Percentiles rank a stretch among this genome's conserved stretches.
These are phyloP conservation scores for Anastrepha ludens DNA, from an alignment of 1,140 invertebrate genomes.

Conservation along the genomic window DNA sequence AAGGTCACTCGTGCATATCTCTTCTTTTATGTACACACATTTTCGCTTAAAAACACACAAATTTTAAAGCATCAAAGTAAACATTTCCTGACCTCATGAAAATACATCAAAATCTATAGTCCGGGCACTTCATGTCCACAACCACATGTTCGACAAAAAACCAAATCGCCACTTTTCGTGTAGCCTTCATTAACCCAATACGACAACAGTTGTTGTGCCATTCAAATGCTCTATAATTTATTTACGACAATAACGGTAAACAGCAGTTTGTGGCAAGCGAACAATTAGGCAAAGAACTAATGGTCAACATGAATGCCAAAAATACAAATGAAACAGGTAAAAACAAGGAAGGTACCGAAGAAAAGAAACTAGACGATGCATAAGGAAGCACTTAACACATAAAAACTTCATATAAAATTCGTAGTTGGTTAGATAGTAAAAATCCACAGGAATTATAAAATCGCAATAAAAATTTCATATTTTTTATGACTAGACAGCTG, in stretches of 20 bases:
- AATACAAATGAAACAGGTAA: slow-evolving; percentile 15
- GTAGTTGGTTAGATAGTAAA: slow-evolving; percentile 44
- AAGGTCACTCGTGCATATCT: no score
- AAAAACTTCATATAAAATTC: slow-evolving; percentile 35
- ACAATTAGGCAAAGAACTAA: slow-evolving; percentile 47
- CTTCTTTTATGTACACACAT: no score
- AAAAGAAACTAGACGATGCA: slow-evolving; percentile 11
- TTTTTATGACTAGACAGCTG: slow-evolving; percentile 45
- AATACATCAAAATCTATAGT: background rate
- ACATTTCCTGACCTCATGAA: background rate
- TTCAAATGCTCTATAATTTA: slow-evolving; percentile 48
- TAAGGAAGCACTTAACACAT: slow-evolving; percentile 45
- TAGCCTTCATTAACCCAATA: slow-evolving; percentile 27
- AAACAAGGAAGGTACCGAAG: background rate
- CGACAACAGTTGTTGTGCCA: slow-evolving; percentile 35
- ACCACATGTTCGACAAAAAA: slow-evolving; percentile 14
- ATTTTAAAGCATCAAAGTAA: background rate
- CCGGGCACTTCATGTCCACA: background rate
- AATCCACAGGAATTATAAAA: slow-evolving; percentile 43
- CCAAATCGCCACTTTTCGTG: slow-evolving; percentile 6
- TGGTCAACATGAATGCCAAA: background rate
- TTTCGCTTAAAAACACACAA: no score
- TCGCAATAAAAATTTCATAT: slow-evolving; percentile 52
- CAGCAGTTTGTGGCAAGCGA: slow-evolving; percentile 41
- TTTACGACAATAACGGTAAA: slow-evolving; percentile 50